Evolutionary conservation across 2,113 vertebrate genomes (phyloP).

Genomic region (Paracanthobrama guichenoti): DNA sequence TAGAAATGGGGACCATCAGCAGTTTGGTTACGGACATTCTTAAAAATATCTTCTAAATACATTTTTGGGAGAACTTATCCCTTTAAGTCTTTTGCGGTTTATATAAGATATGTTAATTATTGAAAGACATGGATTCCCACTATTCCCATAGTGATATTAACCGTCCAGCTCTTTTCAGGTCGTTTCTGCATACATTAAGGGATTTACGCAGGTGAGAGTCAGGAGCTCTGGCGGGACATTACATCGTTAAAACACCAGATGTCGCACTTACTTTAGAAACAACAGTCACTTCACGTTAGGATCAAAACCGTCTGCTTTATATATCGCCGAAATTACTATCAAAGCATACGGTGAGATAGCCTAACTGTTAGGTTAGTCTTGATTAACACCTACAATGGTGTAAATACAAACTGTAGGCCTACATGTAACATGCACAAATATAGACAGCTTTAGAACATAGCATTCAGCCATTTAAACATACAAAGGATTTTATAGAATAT

Average conservation of each 20-base stretch:
- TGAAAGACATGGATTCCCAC: no score
- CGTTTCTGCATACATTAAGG: not conserved
- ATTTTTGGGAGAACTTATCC: no score
- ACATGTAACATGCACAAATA: not conserved
- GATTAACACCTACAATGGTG: not conserved
- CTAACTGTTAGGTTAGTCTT: not conserved
- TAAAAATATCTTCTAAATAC: no score
- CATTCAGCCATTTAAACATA: not conserved
- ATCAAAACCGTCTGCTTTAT: not conserved
- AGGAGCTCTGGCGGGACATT: not conserved
- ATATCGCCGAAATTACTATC: not conserved
- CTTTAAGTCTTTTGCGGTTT: no score
- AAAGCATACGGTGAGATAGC: not conserved
- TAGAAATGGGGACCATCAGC: no score
- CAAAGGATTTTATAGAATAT: not conserved
- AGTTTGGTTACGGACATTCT: no score
- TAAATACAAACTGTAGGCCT: not conserved
- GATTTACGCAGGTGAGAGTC: no score
- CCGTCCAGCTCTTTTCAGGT: not conserved
- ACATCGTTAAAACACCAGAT: not conserved
- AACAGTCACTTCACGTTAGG: not conserved
- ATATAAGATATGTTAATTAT: no score
- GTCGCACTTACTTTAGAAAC: slow-evolving; percentile 18
- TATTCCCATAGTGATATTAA: not conserved
- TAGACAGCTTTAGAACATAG: not conserved